Evolutionary conservation across 2,888 invertebrate genomes (phyloP).

Genomic region (Tubulanus polymorphus): DNA sequence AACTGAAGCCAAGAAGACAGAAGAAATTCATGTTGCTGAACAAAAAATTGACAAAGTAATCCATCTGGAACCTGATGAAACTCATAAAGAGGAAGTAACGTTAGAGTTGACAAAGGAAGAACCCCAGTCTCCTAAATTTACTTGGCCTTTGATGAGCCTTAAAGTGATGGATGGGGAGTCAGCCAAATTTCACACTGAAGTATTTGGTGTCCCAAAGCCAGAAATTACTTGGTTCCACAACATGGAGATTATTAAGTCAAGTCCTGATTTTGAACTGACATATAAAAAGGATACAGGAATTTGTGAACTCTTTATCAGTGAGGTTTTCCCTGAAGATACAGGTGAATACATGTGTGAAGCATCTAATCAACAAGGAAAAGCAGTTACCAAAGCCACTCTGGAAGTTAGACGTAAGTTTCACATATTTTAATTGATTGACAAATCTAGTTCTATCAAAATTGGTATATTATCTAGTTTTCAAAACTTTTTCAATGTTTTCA

Average conservation of each 20-base stretch:
- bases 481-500: slow-evolving; percentile 53
- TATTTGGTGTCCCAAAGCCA: slow-evolving; percentile 38
- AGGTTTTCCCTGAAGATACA: slow-evolving; percentile 94
- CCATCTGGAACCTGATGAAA: slow-evolving; percentile 22
- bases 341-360: slow-evolving; percentile 96
- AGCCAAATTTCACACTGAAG: slow-evolving; percentile 60
- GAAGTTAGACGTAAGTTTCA: slow-evolving; percentile 50
- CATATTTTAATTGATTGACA: no score
- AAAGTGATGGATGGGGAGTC: slow-evolving; percentile 91
- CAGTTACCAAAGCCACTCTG: slow-evolving; percentile 66
- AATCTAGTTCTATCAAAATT: no score
- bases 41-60: slow-evolving; percentile 21
- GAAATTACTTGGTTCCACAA: slow-evolving; percentile 83
- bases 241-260: slow-evolving; percentile 59
- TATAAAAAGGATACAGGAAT: slow-evolving; percentile 45
- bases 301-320: slow-evolving; percentile 82
- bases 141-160: slow-evolving; percentile 67
- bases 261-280: slow-evolving; percentile 38
- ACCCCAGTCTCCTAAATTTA: slow-evolving; percentile 70
- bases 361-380: slow-evolving; percentile 89
- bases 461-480: no score
- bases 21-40: no score
- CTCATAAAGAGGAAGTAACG: slow-evolving; percentile 27
- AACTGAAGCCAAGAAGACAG: slow-evolving; percentile 24
- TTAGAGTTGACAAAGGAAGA: slow-evolving; percentile 18